Evolutionary conservation across 2,888 invertebrate genomes (phyloP), one percentile per base, ranked within the genome.

Genomic region (Xylota segnis): DNA sequence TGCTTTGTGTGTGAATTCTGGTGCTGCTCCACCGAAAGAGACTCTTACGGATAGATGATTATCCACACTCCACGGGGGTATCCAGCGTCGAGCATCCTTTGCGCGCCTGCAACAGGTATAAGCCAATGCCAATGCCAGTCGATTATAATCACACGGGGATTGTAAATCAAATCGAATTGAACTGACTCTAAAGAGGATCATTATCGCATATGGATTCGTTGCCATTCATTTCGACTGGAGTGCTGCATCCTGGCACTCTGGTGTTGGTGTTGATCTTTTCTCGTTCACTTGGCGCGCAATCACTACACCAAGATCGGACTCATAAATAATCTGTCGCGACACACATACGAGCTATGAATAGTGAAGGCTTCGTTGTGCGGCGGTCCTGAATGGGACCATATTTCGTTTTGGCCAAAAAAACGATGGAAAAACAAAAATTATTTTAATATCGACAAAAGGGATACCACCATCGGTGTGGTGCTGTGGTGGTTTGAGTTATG

Each of bases 131-230:
- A 76, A 68, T 58, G 58, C 32, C 43, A 68, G 50, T 90, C 91
- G 91, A 91, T 91, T 91, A 91, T 91, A 91, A 91, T 91, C 91
- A 90, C 91, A 90, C 90, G 90, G 90, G 91, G 91, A 91, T 91
- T 91, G 91, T 91, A 91, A 91, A 91, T 91, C 91, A 91, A 91
- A 91, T 91, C 90, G 90, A 89, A 90, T 91, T 91, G 89, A 91
- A 91, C 91, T 77, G 87, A 87, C 87, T 87, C 78, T 87, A 87
- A 87, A 87, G 87, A 87, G 87, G 87, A 87, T 87, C 87, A 87
- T 87, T 87, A 87, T 87, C 87, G 87, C 87, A 78, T 83, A 87
- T 83, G 87, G 82, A 83, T 81, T 82, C 77, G 83, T 74, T 83
- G 83, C 77, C 77, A 83, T 83, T 83, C 87, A 83, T 78, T 74